These are phyloP conservation scores for Chironex yamaguchii DNA, from an alignment of 30 jellyfish, hydroid and myxozoan species.

Conservation along the genomic window DNA sequence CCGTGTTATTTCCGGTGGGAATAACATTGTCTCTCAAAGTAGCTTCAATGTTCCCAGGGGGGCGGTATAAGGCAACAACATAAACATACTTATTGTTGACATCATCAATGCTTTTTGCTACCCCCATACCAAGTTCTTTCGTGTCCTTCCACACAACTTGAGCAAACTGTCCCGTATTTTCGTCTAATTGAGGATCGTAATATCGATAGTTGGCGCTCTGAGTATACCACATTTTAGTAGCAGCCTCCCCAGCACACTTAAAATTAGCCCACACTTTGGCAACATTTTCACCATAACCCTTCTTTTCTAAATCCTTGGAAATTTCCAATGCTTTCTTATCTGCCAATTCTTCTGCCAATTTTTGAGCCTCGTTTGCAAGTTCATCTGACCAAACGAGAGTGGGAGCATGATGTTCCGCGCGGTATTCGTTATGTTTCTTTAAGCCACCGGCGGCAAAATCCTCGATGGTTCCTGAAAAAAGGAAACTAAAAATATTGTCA, in stretches of 20 bases:
- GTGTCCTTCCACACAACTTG: slow-evolving; percentile 96
- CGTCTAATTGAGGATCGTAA: slow-evolving; percentile 97
- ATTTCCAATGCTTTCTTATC: slow-evolving; percentile 89
- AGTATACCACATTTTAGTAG: slow-evolving; percentile 95
- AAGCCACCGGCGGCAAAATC: slow-evolving; percentile 98
- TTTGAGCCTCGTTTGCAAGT: slow-evolving; percentile 95
- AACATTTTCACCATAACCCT: slow-evolving; percentile 97
- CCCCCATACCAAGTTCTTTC: slow-evolving; percentile 98
- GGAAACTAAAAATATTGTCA: too few species aligned
- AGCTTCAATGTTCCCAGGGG: slow-evolving; percentile 97
- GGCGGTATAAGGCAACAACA: slow-evolving; percentile 94
- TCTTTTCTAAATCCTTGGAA: slow-evolving; percentile 88
- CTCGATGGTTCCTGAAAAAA: slow-evolving; percentile 96
- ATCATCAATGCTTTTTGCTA: slow-evolving; percentile 97
- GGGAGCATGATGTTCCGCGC: slow-evolving; percentile 91
- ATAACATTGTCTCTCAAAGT: slow-evolving; percentile 87
- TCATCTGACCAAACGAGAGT: slow-evolving; percentile 95
- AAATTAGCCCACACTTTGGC: slow-evolving; percentile 99
- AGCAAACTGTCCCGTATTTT: slow-evolving; percentile 97
- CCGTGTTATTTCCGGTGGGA: slow-evolving; percentile 87
- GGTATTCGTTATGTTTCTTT: slow-evolving; percentile 80
- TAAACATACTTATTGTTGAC: slow-evolving; percentile 91
- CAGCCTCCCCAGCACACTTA: slow-evolving; percentile 96
- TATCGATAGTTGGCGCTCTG: slow-evolving; percentile 86
- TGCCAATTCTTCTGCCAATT: slow-evolving; percentile 95